Percentiles rank a stretch among this genome's conserved stretches.
Conservation (phyloP, 2,113 vertebrate genomes). For the Anser brachyrhynchus region DNA sequence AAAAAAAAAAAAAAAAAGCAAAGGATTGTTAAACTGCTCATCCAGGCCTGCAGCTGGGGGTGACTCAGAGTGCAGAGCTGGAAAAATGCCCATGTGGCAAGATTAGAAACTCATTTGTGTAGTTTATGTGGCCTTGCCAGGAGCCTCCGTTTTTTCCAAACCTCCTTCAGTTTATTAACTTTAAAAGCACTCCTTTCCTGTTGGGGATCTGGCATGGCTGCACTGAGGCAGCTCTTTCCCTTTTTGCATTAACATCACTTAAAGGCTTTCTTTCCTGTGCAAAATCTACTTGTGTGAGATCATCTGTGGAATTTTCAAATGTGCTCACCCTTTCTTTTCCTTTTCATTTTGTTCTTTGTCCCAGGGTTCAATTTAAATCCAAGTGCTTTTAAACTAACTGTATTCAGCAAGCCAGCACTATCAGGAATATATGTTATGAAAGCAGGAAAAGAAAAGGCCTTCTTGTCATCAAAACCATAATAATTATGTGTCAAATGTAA, state of each 20-base stretch:
- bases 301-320: slow-evolving; percentile 77
- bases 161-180: slow-evolving; percentile 83
- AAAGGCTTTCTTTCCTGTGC: slow-evolving; percentile 62
- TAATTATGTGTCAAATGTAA: slow-evolving; percentile 89
- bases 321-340: slow-evolving; percentile 13
- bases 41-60: slow-evolving; percentile 82
- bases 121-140: slow-evolving; percentile 79
- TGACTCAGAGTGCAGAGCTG: slow-evolving; percentile 75
- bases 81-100: slow-evolving; percentile 74
- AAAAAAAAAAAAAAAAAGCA: background rate
- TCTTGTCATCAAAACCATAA: slow-evolving; percentile 88
- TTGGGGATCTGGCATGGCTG: slow-evolving; percentile 66
- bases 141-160: slow-evolving; percentile 79
- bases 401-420: slow-evolving; percentile 77
- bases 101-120: slow-evolving; percentile 76
- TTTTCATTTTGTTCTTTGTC: slow-evolving; percentile 70
- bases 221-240: slow-evolving; percentile 47
- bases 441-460: slow-evolving; percentile 81
- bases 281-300: slow-evolving; percentile 73
- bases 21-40: slow-evolving; percentile 78
- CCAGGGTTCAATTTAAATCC: slow-evolving; percentile 73
- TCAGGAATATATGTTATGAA: slow-evolving; percentile 84
- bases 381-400: slow-evolving; percentile 77
- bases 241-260: slow-evolving; percentile 52
- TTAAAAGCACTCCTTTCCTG: slow-evolving; percentile 79